Percentiles rank a stretch among this genome's conserved stretches.
Conservation (phyloP, 2,888 invertebrate genomes). For the Acanthosepion pharaonis region DNA sequence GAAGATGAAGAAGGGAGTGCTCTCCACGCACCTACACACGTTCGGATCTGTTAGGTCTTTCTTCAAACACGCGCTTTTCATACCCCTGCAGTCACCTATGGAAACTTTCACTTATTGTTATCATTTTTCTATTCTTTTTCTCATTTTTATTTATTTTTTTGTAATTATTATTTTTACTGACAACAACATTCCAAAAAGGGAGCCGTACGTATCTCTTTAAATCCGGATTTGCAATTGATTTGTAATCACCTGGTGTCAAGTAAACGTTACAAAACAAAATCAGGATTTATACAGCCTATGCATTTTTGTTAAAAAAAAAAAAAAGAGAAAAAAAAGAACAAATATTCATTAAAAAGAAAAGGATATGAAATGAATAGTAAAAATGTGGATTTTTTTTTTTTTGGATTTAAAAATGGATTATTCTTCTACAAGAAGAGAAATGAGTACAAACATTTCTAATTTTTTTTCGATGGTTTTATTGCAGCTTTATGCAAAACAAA, state of each 20-base stretch:
- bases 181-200: neutral
- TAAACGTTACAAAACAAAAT: neutral
- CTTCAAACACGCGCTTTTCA: neutral
- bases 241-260: neutral
- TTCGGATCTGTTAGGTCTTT: neutral
- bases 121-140: neutral
- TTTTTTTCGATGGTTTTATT: no score
- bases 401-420: neutral
- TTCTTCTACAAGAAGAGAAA: neutral
- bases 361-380: no score
- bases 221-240: neutral
- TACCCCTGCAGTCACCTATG: neutral
- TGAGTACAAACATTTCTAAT: no score
- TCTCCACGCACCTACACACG: conserved; percentile 2
- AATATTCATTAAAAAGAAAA: no score
- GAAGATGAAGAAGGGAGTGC: conserved; percentile 17
- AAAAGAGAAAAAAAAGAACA: neutral
- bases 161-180: neutral
- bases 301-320: neutral
- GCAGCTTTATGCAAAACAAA: no score
- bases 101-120: neutral
- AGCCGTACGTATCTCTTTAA: neutral
- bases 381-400: no score
- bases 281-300: neutral
- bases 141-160: neutral